A percentile compares a stretch with the other conserved stretches of the same genome.
Evolutionary conservation across 2,888 invertebrate species (phyloP).

Genomic region (Notocelia uddmanniana): DNA sequence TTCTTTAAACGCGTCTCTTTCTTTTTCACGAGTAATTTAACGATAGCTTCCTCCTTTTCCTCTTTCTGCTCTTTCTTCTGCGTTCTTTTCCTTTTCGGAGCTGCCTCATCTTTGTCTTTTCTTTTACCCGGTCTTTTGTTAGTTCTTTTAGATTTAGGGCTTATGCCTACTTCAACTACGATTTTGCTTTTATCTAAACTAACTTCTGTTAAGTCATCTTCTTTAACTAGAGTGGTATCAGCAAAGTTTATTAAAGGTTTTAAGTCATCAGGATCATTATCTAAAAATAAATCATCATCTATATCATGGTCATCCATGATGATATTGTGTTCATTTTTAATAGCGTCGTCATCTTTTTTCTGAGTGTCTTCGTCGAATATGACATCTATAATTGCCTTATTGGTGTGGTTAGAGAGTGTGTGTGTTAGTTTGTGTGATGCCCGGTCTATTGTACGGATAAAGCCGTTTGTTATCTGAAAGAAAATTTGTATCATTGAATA

Average conservation of each 20-base stretch:
- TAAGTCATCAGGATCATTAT: slow-evolving; percentile 3
- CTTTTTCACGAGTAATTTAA: slow-evolving; percentile 18
- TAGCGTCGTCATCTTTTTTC: background rate
- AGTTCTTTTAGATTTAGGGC: slow-evolving; percentile 11
- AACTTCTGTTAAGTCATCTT: slow-evolving; percentile 13
- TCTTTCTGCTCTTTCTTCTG: background rate
- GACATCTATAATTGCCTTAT: background rate
- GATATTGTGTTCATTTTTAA: slow-evolving; percentile 12
- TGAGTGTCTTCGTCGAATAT: background rate
- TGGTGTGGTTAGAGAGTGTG: slow-evolving; percentile 4
- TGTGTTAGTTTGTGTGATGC: background rate
- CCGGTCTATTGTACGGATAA: slow-evolving; percentile 16
- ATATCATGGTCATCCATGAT: slow-evolving; percentile 10
- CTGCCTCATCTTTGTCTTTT: slow-evolving; percentile 12
- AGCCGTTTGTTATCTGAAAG: slow-evolving; percentile 28
- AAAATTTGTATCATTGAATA: background rate
- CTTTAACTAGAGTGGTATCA: slow-evolving; percentile 14
- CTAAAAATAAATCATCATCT: slow-evolving; percentile 18
- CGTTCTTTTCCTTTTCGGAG: slow-evolving; percentile 12
- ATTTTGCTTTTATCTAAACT: slow-evolving; percentile 17
- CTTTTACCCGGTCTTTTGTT: slow-evolving; percentile 10
- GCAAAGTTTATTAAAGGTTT: slow-evolving; percentile 23
- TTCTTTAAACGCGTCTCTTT: slow-evolving; percentile 25
- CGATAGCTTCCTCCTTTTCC: background rate
- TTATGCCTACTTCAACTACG: slow-evolving; percentile 10